Conservation (phyloP, 2,888 invertebrate genomes). For the Pollenia angustigena region DNA sequence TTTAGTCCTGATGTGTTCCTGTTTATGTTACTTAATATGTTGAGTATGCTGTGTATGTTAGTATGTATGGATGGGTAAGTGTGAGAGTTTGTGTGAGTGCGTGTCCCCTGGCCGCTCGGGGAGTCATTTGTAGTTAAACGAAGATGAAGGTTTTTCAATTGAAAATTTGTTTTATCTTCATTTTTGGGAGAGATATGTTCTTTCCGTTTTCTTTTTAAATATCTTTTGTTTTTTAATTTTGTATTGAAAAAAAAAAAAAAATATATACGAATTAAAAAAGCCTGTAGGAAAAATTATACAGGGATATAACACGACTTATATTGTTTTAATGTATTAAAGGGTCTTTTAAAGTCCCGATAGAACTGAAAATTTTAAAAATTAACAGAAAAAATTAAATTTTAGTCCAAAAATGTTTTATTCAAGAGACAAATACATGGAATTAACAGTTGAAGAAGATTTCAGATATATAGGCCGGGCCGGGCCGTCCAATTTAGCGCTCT, state of each 20-base stretch:
- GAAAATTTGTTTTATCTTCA: slow-evolving; percentile 44
- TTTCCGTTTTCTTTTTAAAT: slow-evolving; percentile 73
- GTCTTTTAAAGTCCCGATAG: too few species aligned
- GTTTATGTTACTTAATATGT: slow-evolving; percentile 53
- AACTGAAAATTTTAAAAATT: too few species aligned
- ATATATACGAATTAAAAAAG: not conserved
- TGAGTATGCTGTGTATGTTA: slow-evolving; percentile 21
- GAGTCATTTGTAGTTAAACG: slow-evolving; percentile 82
- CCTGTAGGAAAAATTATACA: not conserved
- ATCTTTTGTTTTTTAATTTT: slow-evolving; percentile 48
- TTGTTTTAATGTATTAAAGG: too few species aligned
- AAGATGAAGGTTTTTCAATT: slow-evolving; percentile 81
- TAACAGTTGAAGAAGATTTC: too few species aligned
- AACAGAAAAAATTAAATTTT: too few species aligned
- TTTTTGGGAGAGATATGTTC: slow-evolving; percentile 25
- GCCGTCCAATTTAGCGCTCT: too few species aligned
- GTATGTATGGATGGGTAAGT: not conserved
- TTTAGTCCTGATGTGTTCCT: slow-evolving; percentile 57
- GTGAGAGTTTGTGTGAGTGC: slow-evolving; percentile 39
- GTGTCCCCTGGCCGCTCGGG: slow-evolving; percentile 77
- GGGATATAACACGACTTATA: too few species aligned
- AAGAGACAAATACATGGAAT: too few species aligned
- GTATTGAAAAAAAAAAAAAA: not conserved
- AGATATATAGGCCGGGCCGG: too few species aligned
- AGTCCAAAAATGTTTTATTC: too few species aligned